These are phyloP conservation scores for Cremastinae sp. DNA, from an alignment of 2,888 invertebrate species.

Conservation along the genomic window DNA sequence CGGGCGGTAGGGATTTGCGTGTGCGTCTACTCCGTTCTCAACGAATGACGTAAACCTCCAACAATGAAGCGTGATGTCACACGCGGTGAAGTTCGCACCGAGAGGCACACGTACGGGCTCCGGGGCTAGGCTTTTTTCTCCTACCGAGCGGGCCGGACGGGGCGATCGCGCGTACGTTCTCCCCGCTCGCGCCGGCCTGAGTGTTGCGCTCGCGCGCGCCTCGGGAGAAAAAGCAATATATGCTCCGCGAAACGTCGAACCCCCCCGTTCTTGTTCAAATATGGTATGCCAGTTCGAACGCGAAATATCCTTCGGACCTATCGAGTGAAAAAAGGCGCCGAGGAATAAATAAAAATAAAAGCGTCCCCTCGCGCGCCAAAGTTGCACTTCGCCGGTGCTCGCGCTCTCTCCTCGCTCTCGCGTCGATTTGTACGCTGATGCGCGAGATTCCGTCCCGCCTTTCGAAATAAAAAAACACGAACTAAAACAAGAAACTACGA, in stretches of 20 bases:
- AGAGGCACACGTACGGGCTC: slow-evolving; percentile 34
- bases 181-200: no score
- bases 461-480: background rate
- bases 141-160: background rate
- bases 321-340: slow-evolving; percentile 7
- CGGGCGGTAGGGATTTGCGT: slow-evolving; percentile 56
- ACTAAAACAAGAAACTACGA: slow-evolving; percentile 2
- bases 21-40: slow-evolving; percentile 68
- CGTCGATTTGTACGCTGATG: slow-evolving; percentile 23
- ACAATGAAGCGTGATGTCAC: slow-evolving; percentile 81
- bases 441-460: slow-evolving; percentile 1
- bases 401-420: background rate
- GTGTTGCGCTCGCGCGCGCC: no score
- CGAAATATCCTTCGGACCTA: slow-evolving; percentile 53
- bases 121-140: slow-evolving; percentile 2
- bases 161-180: background rate
- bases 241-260: slow-evolving; percentile 65
- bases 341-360: slow-evolving; percentile 1
- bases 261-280: slow-evolving; percentile 69
- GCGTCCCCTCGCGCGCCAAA: background rate
- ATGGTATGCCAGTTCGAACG: slow-evolving; percentile 68
- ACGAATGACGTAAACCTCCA: slow-evolving; percentile 80
- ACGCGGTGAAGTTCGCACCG: slow-evolving; percentile 70
- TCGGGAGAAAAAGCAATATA: slow-evolving; percentile 58
- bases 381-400: background rate